Evolutionary conservation across 2,797 vertebrate genomes (phyloP).

Genomic region (Pempheris klunzingeri): DNA sequence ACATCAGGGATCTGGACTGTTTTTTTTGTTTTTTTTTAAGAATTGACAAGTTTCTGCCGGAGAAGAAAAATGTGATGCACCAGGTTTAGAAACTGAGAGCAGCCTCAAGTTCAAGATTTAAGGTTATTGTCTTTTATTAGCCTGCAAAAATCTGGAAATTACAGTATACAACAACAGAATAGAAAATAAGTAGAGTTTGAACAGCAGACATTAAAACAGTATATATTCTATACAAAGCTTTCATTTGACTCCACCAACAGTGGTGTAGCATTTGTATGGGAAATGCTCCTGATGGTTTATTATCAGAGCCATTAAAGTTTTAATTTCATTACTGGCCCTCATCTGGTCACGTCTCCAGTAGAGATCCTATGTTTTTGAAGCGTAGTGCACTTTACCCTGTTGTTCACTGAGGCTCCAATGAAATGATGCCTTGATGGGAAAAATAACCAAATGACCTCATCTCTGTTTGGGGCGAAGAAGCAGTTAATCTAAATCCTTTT

Average conservation of each 20-base stretch:
- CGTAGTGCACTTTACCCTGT: neutral
- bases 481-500: neutral
- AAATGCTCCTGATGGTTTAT: neutral
- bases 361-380: neutral
- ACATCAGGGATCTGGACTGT: neutral
- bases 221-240: neutral
- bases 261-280: neutral
- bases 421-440: neutral
- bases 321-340: neutral
- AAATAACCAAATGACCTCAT: neutral
- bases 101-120: neutral
- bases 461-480: neutral
- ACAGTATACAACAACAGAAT: neutral
- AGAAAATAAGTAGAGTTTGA: neutral
- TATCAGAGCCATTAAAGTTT: neutral
- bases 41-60: slow-evolving; percentile 5
- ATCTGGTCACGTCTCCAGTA: neutral
- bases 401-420: neutral
- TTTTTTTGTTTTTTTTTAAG: too few species aligned
- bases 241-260: too few species aligned
- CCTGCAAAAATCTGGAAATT: too few species aligned
- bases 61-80: neutral
- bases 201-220: neutral
- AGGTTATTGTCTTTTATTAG: too few species aligned
- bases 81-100: too few species aligned